Conservation (phyloP, 1,140 invertebrate species). For the Bombus picipes region DNA sequence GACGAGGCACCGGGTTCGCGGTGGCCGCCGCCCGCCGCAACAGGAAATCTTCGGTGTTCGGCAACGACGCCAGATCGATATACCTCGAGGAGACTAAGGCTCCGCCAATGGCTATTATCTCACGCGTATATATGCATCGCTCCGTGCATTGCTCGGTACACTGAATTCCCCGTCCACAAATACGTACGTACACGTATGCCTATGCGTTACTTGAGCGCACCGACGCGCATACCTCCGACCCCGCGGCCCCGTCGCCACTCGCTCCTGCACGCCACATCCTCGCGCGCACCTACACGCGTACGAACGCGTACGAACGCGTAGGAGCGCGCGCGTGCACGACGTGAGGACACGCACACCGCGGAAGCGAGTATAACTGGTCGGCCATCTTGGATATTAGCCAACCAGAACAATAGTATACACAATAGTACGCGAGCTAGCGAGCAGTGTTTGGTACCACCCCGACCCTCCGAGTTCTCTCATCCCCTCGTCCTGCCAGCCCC, state of each 20-base stretch:
- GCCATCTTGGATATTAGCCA: conserved; percentile 83
- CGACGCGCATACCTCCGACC: conserved; percentile 32
- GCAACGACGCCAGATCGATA: conserved; percentile 68
- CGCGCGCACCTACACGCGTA: not conserved
- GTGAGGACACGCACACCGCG: conserved; percentile 64
- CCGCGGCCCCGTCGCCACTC: conserved; percentile 22
- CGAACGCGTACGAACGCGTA: conserved; percentile 16
- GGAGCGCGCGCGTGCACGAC: conserved; percentile 36
- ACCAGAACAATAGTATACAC: conserved; percentile 82
- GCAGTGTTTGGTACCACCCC: conserved; percentile 76
- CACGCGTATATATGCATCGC: conserved; percentile 70
- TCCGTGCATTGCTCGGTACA: conserved; percentile 68
- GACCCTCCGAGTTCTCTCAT: conserved; percentile 45
- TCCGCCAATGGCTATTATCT: conserved; percentile 78
- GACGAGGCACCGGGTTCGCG: not conserved
- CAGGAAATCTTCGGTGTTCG: conserved; percentile 69
- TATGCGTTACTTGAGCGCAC: conserved; percentile 57
- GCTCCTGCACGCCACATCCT: conserved; percentile 17
- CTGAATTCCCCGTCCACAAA: conserved; percentile 72
- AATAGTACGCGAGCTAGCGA: conserved; percentile 78
- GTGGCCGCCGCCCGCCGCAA: conserved; percentile 21
- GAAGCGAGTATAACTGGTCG: conserved; percentile 76
- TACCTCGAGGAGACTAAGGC: conserved; percentile 73
- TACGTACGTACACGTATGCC: conserved; percentile 56
- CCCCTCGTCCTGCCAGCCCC: conserved; percentile 24